Evolutionary conservation across 2,797 vertebrate species (phyloP).

Genomic region (Mormyrops boulengeri): DNA sequence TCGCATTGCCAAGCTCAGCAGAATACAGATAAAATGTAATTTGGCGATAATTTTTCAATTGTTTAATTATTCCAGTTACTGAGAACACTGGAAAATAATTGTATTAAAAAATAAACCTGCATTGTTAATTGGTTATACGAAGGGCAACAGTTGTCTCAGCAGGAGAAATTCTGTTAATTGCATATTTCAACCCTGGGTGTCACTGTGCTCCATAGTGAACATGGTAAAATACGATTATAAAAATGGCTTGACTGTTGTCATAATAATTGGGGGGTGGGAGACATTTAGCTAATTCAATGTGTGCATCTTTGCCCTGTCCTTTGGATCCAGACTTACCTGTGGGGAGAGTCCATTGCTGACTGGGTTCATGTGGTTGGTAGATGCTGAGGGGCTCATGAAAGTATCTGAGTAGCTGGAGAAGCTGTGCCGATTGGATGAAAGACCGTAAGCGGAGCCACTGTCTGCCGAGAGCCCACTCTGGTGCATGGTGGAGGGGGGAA

Average conservation of each 20-base stretch:
- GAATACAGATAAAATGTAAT: constrained; percentile 71
- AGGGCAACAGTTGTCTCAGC: neutral
- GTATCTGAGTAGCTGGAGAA: constrained; percentile 92
- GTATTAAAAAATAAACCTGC: constrained; percentile 9
- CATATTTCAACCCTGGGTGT: constrained; percentile 4
- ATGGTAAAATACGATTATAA: neutral
- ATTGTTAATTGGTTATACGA: neutral
- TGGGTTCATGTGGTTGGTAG: constrained; percentile 83
- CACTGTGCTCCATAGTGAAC: neutral
- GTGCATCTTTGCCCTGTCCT: neutral
- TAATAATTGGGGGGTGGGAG: neutral
- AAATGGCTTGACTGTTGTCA: neutral
- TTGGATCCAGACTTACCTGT: constrained; percentile 65
- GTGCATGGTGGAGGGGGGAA: constrained; percentile 91
- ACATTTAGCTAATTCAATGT: neutral
- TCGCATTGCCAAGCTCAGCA: constrained; percentile 54
- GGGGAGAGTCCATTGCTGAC: constrained; percentile 89
- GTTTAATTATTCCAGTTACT: constrained; percentile 69
- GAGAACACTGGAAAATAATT: constrained; percentile 56
- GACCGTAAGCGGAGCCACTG: constrained; percentile 74
- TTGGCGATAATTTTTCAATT: constrained; percentile 72
- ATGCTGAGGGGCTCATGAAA: constrained; percentile 82
- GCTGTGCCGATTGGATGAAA: constrained; percentile 72
- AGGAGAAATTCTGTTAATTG: neutral
- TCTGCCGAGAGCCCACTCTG: constrained; percentile 73